Percentiles rank a stretch among this genome's conserved stretches.
These are phyloP conservation scores for Nomada ferruginata DNA, from an alignment of 2,888 invertebrate genomes.

Conservation along the genomic window DNA sequence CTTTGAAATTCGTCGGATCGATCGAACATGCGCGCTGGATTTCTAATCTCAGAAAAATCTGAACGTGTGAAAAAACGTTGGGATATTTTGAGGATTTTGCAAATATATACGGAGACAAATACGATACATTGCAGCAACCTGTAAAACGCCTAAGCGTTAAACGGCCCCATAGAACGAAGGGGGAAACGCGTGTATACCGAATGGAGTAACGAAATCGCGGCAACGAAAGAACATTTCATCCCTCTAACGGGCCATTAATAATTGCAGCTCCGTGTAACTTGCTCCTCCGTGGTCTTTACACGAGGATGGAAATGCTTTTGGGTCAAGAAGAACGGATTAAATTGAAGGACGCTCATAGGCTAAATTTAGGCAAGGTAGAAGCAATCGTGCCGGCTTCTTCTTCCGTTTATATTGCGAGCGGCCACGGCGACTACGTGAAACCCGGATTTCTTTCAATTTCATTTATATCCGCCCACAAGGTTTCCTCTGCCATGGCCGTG, in stretches of 20 bases:
- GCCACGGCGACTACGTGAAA: constrained; percentile 8
- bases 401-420: constrained; percentile 40
- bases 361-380: constrained; percentile 61
- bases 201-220: not conserved
- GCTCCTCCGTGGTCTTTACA: constrained; percentile 26
- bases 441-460: constrained; percentile 48
- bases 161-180: constrained; percentile 2
- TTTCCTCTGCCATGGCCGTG: not conserved
- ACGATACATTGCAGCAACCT: not conserved
- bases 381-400: constrained; percentile 51
- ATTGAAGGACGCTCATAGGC: constrained; percentile 61
- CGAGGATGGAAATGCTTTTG: constrained; percentile 50
- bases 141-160: not conserved
- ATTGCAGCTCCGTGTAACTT: constrained; percentile 47
- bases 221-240: not conserved
- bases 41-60: not conserved
- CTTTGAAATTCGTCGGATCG: not conserved
- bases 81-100: not conserved
- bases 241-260: constrained; percentile 52
- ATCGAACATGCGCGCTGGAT: not conserved
- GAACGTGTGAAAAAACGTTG: not conserved
- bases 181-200: not conserved
- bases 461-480: constrained; percentile 21
- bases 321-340: constrained; percentile 69
- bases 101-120: not conserved